Percentiles rank a stretch among this genome's conserved stretches.
Evolutionary conservation across 2,888 invertebrate species (phyloP).

Genomic region (Allolobophora icterica): DNA sequence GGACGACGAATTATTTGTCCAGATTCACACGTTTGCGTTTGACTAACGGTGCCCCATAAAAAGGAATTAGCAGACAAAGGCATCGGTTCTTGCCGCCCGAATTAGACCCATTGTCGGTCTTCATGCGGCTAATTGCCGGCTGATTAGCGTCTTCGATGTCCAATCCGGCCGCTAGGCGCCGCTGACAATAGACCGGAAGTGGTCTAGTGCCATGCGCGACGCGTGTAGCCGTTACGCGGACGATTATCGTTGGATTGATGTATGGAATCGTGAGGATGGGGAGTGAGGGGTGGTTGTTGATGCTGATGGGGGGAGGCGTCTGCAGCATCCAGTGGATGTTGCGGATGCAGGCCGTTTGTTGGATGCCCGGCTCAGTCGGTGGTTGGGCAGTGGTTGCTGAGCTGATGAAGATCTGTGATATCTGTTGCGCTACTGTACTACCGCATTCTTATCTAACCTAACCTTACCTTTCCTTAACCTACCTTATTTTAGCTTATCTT

Average conservation of each 20-base stretch:
- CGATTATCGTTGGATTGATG: background rate
- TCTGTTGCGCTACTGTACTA: too few relatives aligned
- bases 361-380: too few relatives aligned
- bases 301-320: background rate
- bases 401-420: too few relatives aligned
- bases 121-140: background rate
- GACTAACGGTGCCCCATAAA: background rate
- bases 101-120: slow-evolving; percentile 4
- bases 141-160: background rate
- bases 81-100: background rate
- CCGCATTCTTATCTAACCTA: too few relatives aligned
- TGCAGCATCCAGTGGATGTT: too few relatives aligned
- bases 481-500: too few relatives aligned
- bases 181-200: background rate
- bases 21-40: background rate
- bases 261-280: background rate
- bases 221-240: background rate
- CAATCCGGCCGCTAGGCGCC: background rate
- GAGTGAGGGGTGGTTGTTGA: background rate
- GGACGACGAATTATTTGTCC: background rate
- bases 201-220: slow-evolving; percentile 9
- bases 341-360: too few relatives aligned
- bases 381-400: too few relatives aligned
- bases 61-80: slow-evolving; percentile 1
- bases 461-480: too few relatives aligned